Evolutionary conservation across 1,140 invertebrate species (phyloP).

Genomic region (Zaprionus africanus): DNA sequence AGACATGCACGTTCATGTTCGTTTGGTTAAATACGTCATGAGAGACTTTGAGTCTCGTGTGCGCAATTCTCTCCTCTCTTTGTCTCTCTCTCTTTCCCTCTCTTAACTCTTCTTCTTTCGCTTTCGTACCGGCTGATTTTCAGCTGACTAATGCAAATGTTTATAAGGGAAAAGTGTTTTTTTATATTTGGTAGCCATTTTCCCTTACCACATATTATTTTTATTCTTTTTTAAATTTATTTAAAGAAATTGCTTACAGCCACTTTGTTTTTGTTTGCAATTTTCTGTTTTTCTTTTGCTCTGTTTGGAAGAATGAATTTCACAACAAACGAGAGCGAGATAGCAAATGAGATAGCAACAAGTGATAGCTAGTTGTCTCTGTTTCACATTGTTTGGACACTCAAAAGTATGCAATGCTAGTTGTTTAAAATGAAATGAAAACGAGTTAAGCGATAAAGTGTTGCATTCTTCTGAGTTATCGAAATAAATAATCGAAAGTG

Average conservation of each 20-base stretch:
- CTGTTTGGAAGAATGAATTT: conserved; percentile 33
- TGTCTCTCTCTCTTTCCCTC: conserved; percentile 1
- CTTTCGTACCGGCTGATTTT: conserved; percentile 28
- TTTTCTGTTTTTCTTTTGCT: conserved; percentile 5
- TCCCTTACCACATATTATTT: not conserved
- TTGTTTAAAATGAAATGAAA: not conserved
- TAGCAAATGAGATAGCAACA: not conserved
- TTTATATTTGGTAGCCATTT: not conserved
- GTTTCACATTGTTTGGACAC: not conserved
- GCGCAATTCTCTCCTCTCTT: conserved; percentile 3
- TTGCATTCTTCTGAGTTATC: conserved; percentile 14
- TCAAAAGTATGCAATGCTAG: conserved; percentile 41
- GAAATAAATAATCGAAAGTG: not conserved
- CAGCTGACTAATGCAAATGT: conserved; percentile 21
- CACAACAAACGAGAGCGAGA: conserved; percentile 49
- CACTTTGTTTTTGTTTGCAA: not conserved
- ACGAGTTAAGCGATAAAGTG: not conserved
- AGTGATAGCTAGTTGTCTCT: conserved; percentile 26
- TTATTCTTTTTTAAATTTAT: conserved; percentile 7
- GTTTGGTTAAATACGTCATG: conserved; percentile 39
- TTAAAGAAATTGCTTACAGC: not conserved
- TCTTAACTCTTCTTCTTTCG: conserved; percentile 1
- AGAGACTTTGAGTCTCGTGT: conserved; percentile 16
- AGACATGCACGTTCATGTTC: conserved; percentile 53
- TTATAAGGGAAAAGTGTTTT: not conserved